Evolutionary conservation across 2,797 vertebrate genomes (phyloP).

Genomic region (Emys orbicularis): DNA sequence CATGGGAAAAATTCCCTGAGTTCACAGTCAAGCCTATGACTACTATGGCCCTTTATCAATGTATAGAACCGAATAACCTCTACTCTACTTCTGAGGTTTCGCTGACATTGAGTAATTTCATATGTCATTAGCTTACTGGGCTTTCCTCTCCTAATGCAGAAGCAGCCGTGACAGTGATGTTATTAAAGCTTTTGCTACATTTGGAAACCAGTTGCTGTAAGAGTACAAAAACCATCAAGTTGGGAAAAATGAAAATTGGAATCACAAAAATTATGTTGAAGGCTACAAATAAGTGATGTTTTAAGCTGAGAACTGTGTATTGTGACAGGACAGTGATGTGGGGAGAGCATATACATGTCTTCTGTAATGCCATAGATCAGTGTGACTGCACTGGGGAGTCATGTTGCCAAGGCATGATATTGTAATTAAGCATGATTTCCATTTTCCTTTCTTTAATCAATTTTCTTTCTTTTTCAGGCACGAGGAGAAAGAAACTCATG

Average conservation of each 20-base stretch:
- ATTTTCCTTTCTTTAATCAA: background rate
- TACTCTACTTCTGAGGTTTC: conserved; percentile 13
- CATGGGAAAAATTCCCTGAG: background rate
- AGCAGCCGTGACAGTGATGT: background rate
- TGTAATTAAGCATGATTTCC: background rate
- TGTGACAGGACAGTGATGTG: conserved; percentile 1
- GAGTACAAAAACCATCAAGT: background rate
- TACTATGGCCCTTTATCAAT: background rate
- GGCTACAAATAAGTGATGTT: background rate
- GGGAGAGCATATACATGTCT: background rate
- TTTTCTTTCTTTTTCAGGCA: background rate
- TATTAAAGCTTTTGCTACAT: background rate
- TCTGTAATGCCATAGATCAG: background rate
- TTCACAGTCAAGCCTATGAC: background rate
- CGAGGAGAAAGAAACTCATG: background rate
- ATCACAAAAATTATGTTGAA: background rate
- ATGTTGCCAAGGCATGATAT: background rate
- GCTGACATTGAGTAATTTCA: background rate
- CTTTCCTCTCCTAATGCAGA: background rate
- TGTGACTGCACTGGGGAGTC: background rate
- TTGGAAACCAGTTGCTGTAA: background rate
- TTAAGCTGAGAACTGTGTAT: background rate
- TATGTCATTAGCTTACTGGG: background rate
- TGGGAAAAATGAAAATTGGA: background rate
- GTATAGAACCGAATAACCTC: background rate